Evolutionary conservation across 2,113 vertebrate species (phyloP), one percentile per base, ranked within the genome.

Genomic region (Mugil cephalus): DNA sequence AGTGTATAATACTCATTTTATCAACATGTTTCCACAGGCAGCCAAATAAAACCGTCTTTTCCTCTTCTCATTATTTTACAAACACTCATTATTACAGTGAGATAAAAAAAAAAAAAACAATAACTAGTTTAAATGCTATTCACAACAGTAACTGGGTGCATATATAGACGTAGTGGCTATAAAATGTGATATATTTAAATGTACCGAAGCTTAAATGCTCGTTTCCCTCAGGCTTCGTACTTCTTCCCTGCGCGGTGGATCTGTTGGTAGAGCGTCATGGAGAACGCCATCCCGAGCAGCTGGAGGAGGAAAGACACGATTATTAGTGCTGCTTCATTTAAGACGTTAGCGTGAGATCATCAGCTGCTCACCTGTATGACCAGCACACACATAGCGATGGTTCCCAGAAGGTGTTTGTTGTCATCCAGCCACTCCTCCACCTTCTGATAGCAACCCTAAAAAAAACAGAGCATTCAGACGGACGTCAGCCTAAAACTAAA

Each of bases 281-380:
- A 98, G 91, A 99, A 99, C 17, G 97, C 98, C 98, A 99, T 99
- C 42, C 97, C 98, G 46, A 99, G 95, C 66, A 99, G 96, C 98
- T 99, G 94, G 83, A 75, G 8, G 15, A 45, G 14, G 2, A 40
- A 2, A 21, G 4, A 40, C 15, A 6, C 21, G 4, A 19, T 18
- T 15, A 15, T 39, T 9, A 36, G 8, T 12, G 36, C 6, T 30
- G 24, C 2, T 30, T 30, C 3, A 5, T 30, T 30, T 3, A 5
- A 30, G 24, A 30, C 5, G 24, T 2, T 2, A 30, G 10, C 21
- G 34, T 21, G 7, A 3, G 43, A 47, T 35, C 38, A 11, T 17
- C 2, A 35, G 13, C 0, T 7, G 24, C 79, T 50, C 13, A 88
- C 97, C 97, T 99, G 98, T 83, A 97, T 95, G 87, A 98, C 96